phyloP scores from a whole-genome alignment of 92 coral and sea anemone genomes.

The Isaurus tuberculatus region DNA sequence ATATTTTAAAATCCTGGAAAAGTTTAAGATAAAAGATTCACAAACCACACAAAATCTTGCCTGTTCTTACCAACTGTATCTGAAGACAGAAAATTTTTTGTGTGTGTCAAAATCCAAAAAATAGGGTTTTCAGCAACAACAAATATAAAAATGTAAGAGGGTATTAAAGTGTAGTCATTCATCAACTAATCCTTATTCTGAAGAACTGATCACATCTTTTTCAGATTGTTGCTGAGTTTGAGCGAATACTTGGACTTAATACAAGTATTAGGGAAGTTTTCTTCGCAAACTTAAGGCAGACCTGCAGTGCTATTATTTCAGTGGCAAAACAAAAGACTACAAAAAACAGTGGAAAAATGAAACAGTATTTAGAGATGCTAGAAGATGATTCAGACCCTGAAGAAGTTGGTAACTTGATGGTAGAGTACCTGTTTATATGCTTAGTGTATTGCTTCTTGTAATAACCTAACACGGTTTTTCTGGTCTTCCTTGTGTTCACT shows the following conservation, averaged over 20 bases:
- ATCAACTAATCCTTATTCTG: not conserved
- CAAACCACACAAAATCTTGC: not conserved
- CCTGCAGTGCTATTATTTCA: constrained; percentile 12
- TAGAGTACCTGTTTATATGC: not conserved
- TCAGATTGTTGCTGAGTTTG: constrained; percentile 62
- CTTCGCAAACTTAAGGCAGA: constrained; percentile 38
- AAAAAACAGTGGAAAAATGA: constrained; percentile 16
- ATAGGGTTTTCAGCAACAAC: not conserved
- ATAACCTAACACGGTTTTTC: not conserved
- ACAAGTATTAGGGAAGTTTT: constrained; percentile 28
- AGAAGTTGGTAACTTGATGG: not conserved
- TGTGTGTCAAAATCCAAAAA: not conserved
- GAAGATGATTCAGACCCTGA: constrained; percentile 16
- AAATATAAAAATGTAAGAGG: not conserved
- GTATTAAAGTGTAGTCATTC: not conserved
- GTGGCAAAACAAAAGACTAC: constrained; percentile 19
- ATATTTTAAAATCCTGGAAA: too few relatives aligned
- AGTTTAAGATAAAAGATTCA: not conserved
- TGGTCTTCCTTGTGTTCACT: not conserved
- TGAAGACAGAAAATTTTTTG: not conserved
- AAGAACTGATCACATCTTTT: constrained; percentile 10
- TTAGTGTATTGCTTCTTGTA: not conserved
- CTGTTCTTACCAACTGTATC: not conserved
- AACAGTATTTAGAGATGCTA: constrained; percentile 2
- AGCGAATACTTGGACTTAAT: constrained; percentile 40